phyloP scores from a whole-genome alignment of 2,113 vertebrate species.

The Panurus biarmicus region DNA sequence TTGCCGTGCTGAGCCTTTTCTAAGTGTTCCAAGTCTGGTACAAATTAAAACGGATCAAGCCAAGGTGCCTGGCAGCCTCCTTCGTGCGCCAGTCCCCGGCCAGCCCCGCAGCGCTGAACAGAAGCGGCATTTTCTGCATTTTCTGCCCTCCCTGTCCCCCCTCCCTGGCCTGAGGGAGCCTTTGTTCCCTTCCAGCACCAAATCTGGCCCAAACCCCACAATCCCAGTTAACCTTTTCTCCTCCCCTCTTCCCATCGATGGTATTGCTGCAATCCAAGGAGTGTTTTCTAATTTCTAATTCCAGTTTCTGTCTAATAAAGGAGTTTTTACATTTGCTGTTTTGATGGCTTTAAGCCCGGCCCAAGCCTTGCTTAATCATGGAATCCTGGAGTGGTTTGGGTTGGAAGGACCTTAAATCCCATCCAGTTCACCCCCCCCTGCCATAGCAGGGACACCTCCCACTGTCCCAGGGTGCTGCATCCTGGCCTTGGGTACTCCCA shows the following conservation, averaged over 20 bases:
- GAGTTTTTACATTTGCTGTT: neutral
- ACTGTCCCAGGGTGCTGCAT: fast-evolving
- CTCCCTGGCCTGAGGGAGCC: neutral
- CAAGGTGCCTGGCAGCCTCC: neutral
- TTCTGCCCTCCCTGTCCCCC: neutral
- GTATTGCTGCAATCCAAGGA: fast-evolving
- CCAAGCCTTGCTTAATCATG: neutral
- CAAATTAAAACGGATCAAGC: conserved; percentile 57
- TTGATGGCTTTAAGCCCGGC: neutral
- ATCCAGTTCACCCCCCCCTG: neutral
- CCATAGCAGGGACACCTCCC: neutral
- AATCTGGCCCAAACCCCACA: neutral
- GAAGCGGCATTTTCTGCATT: neutral
- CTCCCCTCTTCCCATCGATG: neutral
- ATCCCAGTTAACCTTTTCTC: neutral
- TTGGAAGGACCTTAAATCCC: neutral
- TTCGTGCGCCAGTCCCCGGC: neutral
- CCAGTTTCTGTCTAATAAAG: neutral
- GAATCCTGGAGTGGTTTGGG: neutral
- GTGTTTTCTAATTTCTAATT: too few relatives aligned
- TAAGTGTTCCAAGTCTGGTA: conserved; percentile 56
- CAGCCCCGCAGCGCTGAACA: neutral
- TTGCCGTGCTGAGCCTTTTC: conserved; percentile 41
- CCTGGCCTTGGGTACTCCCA: neutral
- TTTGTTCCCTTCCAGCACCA: neutral